Evolutionary conservation across 2,888 invertebrate species (phyloP).

Genomic region (Punctoribates punctum): DNA sequence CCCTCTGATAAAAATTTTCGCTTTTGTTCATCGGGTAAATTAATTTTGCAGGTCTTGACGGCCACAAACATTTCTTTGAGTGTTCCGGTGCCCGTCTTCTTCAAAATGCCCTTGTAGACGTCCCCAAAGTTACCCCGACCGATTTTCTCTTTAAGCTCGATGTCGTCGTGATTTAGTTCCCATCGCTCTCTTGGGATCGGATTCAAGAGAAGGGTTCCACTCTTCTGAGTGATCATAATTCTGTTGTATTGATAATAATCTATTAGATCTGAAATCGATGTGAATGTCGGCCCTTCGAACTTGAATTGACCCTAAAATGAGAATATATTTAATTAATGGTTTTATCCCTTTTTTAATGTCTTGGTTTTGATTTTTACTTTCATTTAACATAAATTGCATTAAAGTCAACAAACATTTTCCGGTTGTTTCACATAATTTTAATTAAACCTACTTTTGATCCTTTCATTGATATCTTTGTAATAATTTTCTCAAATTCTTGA

Average conservation of each 20-base stretch:
- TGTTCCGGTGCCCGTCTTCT: conserved; percentile 64
- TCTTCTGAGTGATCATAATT: conserved; percentile 82
- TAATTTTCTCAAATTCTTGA: too few relatives aligned
- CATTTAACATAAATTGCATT: too few relatives aligned
- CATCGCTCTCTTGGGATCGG: conserved; percentile 85
- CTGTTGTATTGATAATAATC: conserved; percentile 81
- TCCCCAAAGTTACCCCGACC: conserved; percentile 96
- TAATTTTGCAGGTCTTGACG: conserved; percentile 90
- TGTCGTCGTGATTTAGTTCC: conserved; percentile 95
- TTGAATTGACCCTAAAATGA: conserved; percentile 74
- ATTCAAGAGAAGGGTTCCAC: conserved; percentile 78
- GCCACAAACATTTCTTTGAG: conserved; percentile 67
- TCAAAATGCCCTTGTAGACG: conserved; percentile 84
- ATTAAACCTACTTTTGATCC: too few relatives aligned
- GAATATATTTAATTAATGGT: not conserved
- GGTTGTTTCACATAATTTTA: too few relatives aligned
- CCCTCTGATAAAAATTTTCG: conserved; percentile 93
- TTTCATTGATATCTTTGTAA: too few relatives aligned
- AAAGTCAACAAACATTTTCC: too few relatives aligned
- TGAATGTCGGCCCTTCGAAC: conserved; percentile 90
- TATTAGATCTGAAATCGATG: conserved; percentile 86
- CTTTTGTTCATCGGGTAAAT: conserved; percentile 86
- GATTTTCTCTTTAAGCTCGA: conserved; percentile 83
- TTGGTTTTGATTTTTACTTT: too few relatives aligned
- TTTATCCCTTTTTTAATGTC: too few relatives aligned